Evolutionary conservation across 2,113 vertebrate genomes (phyloP).

Genomic region (Phaethornis superciliosus): DNA sequence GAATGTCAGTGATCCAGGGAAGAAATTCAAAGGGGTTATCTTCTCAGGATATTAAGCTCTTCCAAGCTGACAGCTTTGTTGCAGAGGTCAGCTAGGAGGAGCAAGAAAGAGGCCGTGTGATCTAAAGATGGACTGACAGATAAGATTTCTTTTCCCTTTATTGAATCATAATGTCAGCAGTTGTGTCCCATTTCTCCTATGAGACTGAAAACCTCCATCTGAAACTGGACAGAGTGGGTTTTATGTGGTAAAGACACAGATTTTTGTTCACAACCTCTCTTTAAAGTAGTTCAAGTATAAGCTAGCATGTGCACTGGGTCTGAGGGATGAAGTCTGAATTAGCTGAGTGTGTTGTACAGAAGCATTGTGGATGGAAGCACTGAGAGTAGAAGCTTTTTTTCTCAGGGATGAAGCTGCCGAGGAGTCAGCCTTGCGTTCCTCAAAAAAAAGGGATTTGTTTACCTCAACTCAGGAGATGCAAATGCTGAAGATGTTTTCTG

Average conservation of each 20-base stretch:
- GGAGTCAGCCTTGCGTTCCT: not conserved
- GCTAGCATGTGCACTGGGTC: not conserved
- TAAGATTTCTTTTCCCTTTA: conserved; percentile 55
- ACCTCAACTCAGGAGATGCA: not conserved
- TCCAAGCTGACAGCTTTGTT: conserved; percentile 63
- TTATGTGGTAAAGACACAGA: not conserved
- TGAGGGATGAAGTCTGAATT: not conserved
- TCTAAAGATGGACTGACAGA: conserved; percentile 62
- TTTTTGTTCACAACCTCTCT: not conserved
- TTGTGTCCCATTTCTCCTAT: not conserved
- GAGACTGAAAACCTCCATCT: conserved; percentile 15
- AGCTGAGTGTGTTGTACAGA: not conserved
- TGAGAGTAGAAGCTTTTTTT: not conserved
- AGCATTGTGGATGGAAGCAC: not conserved
- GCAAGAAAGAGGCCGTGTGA: conserved; percentile 8
- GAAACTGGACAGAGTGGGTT: not conserved
- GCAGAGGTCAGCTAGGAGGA: conserved; percentile 56
- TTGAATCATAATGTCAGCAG: conserved; percentile 55
- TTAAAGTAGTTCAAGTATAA: not conserved
- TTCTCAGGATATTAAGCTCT: conserved; percentile 54
- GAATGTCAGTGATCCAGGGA: conserved; percentile 43
- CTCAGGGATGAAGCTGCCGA: not conserved
- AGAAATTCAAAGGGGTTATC: conserved; percentile 55
- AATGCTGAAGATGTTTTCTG: not conserved
- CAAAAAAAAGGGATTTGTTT: not conserved